Conservation (phyloP, 2,113 vertebrate genomes). For the Lepisosteus oculatus region DNA sequence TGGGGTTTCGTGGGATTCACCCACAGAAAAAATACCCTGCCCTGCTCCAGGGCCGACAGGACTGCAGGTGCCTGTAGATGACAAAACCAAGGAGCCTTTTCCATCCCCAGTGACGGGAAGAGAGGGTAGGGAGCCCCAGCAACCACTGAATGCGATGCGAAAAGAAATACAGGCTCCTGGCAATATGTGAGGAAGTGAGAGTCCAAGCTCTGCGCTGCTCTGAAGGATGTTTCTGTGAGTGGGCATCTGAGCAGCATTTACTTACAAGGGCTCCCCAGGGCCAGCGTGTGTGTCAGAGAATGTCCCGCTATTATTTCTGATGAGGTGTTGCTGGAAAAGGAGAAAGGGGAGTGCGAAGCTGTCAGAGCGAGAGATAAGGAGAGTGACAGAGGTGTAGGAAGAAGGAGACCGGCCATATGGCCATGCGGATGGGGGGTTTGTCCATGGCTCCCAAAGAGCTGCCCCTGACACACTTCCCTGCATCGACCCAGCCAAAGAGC, state of each 20-base stretch:
- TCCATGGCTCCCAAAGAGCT: slow-evolving; percentile 20
- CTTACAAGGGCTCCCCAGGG: not conserved
- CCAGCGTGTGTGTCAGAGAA: slow-evolving; percentile 1
- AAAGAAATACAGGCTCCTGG: no score
- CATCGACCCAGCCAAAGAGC: slow-evolving; percentile 21
- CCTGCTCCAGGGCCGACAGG: not conserved
- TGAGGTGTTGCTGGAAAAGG: slow-evolving; percentile 40
- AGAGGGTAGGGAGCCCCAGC: no score
- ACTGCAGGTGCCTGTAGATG: no score
- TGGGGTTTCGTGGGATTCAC: no score
- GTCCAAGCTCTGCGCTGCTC: no score
- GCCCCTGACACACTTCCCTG: slow-evolving; percentile 21
- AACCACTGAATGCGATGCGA: no score
- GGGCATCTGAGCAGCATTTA: not conserved
- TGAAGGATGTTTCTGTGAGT: no score
- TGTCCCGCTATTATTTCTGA: slow-evolving; percentile 23
- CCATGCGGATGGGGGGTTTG: slow-evolving; percentile 35
- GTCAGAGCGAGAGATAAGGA: slow-evolving; percentile 31
- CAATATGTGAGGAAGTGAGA: no score
- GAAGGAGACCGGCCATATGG: slow-evolving; percentile 25
- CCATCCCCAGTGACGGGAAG: no score
- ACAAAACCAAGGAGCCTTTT: no score
- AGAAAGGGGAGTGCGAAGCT: slow-evolving; percentile 18
- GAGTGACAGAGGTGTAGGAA: slow-evolving; percentile 13
- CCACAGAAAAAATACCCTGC: not conserved